Conservation (phyloP, 2,797 vertebrate species). For the Triplophysa bombifrons region DNA sequence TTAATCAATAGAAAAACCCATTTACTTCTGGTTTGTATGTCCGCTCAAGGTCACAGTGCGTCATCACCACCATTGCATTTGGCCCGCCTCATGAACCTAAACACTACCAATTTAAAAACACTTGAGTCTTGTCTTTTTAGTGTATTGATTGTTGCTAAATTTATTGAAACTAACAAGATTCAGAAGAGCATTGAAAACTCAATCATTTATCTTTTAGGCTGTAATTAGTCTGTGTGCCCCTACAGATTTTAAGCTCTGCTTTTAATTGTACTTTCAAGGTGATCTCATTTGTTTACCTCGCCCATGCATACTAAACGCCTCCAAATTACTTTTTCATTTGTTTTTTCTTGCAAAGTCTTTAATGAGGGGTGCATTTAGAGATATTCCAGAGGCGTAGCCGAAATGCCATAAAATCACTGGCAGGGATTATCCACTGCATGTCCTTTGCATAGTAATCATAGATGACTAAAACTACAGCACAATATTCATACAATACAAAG, state of each 20-base stretch:
- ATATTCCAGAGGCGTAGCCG: slow-evolving; percentile 1
- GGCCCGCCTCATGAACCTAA: slow-evolving; percentile 3
- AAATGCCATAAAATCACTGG: slow-evolving; percentile 3
- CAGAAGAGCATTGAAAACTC: slow-evolving; percentile 78
- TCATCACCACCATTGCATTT: slow-evolving; percentile 1
- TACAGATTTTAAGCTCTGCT: slow-evolving; percentile 71
- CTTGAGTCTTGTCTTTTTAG: slow-evolving; percentile 36
- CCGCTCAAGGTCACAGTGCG: not conserved
- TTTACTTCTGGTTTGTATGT: slow-evolving; percentile 12
- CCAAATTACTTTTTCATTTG: slow-evolving; percentile 74
- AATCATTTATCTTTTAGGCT: slow-evolving; percentile 74
- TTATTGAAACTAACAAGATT: slow-evolving; percentile 74
- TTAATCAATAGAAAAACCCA: slow-evolving; percentile 23
- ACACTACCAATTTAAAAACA: slow-evolving; percentile 2
- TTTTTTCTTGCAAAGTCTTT: slow-evolving; percentile 71
- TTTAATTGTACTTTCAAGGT: slow-evolving; percentile 78
- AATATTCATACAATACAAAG: not conserved
- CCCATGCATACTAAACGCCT: slow-evolving; percentile 76
- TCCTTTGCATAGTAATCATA: slow-evolving; percentile 6
- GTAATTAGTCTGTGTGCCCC: slow-evolving; percentile 62
- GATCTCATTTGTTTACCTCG: slow-evolving; percentile 72
- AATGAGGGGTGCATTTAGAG: slow-evolving; percentile 73
- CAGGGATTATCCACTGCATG: not conserved
- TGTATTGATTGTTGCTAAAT: slow-evolving; percentile 66
- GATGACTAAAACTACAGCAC: not conserved